Base-by-base conservation (phyloP, 2,888 invertebrate genomes). In the Tuta absoluta region DNA sequence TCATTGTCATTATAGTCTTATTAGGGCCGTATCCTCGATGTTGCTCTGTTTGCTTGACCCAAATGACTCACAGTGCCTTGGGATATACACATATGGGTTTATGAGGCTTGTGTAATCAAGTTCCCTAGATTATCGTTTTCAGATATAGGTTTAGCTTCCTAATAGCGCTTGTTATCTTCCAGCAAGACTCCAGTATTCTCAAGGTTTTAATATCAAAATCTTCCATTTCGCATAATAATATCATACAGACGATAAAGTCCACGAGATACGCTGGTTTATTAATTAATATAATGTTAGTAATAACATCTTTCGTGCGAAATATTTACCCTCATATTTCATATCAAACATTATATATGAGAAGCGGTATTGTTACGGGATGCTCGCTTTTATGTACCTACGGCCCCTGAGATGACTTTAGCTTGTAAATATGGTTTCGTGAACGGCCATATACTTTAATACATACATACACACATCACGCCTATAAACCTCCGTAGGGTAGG, bases 311-410 rank as follows among this genome's bases (percentile, higher is more conserved):
- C n/a, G 51, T 51, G 56, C 24, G 2, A n/a, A 10, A 28, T 17
- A 37, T 57, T 53, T 12, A 41, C 37, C 59, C 38, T 62, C 57
- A 24, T 64, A 38, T 59, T 56, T 70, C 70, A 67, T 63, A 68
- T 57, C 51, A 53, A 63, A 66, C 69, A 67, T 73, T 72, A 74
- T 71, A 69, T 73, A 72, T 74, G 72, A 68, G 66, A 64, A 67
- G 68, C 67, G 49, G 63, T 66, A 66, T 68, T 67, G 68, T 71
- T 68, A 64, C 63, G 64, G 66, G 64, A 17, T 60, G 67, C 65
- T 65, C 67, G 68, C 66, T 69, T 71, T 67, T 67, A 66, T 68
- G 63, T 65, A n/a, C n/a, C n/a, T n/a, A 60, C 33, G 57, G 60
- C 51, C 56, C 64, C 61, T 63, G 63, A 66, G 49, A 56, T 60